Evolutionary conservation across 35 echinoderm and acorn worm genomes (phyloP), one percentile per base, ranked within the genome.

Genomic region (Diadema setosum): DNA sequence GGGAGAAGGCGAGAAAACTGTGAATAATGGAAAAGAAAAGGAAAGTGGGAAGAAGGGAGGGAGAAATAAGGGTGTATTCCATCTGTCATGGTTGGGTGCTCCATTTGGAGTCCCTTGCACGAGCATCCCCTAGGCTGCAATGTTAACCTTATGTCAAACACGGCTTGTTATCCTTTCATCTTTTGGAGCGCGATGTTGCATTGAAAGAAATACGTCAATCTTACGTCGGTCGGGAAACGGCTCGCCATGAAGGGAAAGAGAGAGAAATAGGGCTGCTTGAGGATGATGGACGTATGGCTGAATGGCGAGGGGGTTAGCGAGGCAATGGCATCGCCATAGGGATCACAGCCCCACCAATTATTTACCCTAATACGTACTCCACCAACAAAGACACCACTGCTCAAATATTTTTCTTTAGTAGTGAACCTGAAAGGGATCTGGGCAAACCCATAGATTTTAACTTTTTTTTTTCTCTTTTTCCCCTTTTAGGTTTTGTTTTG

Each of bases 101-200:
- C 74, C 58, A 75, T 82, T 64, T 44, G 55, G 50, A 24, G 32
- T 37, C 27, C n/a, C 14, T 17, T 37, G 61, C 58, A 42, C 43
- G 17, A 39, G 55, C n/a, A 37, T 35, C 80, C 88, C 88, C 78
- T 73, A 29, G 63, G 88, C 80, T 58, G 84, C 88, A 90, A 90
- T 90, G 88, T 90, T 90, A 90, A 90, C 88, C 88, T 90, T 90
- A 90, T 90, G 88, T 90, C 88, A 90, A 90, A 90, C 88, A 90
- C 40, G 88, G 88, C 84, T 90, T 90, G 88, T 90, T 90, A 90
- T 90, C 88, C 87, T 65, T 90, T 80, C 75, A 90, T 87, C 85
- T 87, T 87, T 87, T 17, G 42, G 58, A 82, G 61, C 88, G 61
- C 81, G 88, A 90, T 90, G 88, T 90, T 90, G 82, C 88, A 81